Conservation (phyloP, 2,797 vertebrate species). For the Perdix hodgsoniae region DNA sequence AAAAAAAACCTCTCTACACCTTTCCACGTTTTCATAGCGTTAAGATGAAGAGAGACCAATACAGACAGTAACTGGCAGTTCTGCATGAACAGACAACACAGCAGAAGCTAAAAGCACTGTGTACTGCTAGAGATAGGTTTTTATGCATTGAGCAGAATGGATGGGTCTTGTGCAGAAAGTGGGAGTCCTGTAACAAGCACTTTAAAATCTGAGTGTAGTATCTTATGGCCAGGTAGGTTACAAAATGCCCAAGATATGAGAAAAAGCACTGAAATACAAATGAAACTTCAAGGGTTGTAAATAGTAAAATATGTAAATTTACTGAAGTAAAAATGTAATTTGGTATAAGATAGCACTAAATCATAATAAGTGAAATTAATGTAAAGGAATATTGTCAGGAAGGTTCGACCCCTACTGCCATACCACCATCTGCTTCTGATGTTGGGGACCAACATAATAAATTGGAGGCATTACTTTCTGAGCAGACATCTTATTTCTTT, state of each 20-base stretch:
- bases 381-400: neutral
- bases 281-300: neutral
- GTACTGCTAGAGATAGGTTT: neutral
- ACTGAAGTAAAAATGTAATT: neutral
- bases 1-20: neutral
- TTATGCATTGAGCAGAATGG: neutral
- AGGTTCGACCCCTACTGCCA: too few species aligned
- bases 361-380: neutral
- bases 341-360: neutral
- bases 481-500: neutral
- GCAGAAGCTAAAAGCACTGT: neutral
- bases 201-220: neutral
- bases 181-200: too few species aligned
- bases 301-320: neutral
- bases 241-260: fast-evolving
- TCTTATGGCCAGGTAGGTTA: neutral
- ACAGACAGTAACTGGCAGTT: neutral
- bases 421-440: too few species aligned
- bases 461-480: neutral
- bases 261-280: neutral
- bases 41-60: neutral
- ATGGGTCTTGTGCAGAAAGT: neutral
- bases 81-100: neutral
- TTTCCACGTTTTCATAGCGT: neutral
- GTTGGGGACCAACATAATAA: too few species aligned